Conservation (phyloP, 2,888 invertebrate species). For the Cheilosia impressa region DNA sequence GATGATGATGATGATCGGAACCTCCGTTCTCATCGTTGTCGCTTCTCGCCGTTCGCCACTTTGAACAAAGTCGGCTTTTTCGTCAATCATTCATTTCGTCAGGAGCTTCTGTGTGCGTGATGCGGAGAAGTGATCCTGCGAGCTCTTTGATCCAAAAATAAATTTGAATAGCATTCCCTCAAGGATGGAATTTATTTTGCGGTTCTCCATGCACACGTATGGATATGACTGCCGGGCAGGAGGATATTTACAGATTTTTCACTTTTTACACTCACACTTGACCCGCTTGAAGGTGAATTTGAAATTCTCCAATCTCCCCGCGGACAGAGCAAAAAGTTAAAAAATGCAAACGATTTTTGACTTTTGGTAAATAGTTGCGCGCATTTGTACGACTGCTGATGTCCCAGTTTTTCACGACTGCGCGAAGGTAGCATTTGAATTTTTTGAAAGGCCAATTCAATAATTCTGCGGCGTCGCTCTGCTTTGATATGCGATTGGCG, state of each 20-base stretch:
- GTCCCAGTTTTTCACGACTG: constrained; percentile 31
- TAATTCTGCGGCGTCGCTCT: constrained; percentile 17
- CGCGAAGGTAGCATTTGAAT: constrained; percentile 26
- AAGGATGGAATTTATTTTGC: constrained; percentile 69
- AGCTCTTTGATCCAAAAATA: constrained; percentile 72
- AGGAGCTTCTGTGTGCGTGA: constrained; percentile 63
- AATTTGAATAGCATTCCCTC: constrained; percentile 74
- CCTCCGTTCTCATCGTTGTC: neutral
- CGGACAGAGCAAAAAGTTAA: constrained; percentile 58
- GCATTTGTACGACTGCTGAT: neutral
- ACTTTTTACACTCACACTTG: constrained; percentile 64
- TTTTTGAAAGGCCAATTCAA: constrained; percentile 38
- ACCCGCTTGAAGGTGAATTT: constrained; percentile 54
- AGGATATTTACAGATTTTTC: constrained; percentile 11
- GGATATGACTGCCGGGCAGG: constrained; percentile 7
- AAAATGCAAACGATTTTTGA: constrained; percentile 68
- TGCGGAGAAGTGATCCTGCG: constrained; percentile 29
- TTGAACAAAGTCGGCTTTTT: constrained; percentile 50
- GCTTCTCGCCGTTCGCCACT: constrained; percentile 30
- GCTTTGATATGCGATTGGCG: neutral
- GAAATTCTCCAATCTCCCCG: constrained; percentile 47
- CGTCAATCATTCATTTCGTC: constrained; percentile 73
- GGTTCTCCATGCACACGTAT: constrained; percentile 21
- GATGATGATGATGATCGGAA: constrained; percentile 67
- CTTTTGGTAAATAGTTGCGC: constrained; percentile 58